Base-by-base conservation (phyloP, 2,113 vertebrate species). In the Carassius carassius region DNA sequence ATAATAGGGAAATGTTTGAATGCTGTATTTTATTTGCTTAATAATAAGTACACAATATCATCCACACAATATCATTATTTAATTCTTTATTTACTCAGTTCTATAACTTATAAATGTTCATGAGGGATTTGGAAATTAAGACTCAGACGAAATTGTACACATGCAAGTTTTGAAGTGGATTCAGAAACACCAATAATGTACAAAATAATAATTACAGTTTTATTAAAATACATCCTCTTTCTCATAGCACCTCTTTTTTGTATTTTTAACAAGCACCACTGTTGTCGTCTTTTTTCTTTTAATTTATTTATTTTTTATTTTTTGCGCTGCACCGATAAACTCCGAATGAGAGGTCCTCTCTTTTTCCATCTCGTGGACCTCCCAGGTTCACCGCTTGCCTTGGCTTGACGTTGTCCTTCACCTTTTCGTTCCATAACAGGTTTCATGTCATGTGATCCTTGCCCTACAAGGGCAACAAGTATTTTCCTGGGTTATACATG, bases 81-180 rank as follows among this genome's bases (percentile, higher is more conserved):
- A 89, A 87, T 87, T 86, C 85, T 92, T 84, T 88, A 91, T 89
- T 90, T 88, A 90, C 88, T 90, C 67, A 49, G 77, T 77, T 89
- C 75, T 92, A 93, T 91, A 92, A 93, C 87, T 94, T 93, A 91
- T 88, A 89, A 88, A 91, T 89, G 89, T 84, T 90, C 88, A 86
- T 87, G 86, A 85, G 86, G 85, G 86, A 89, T 84, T 54, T 87
- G 92, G 78, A 92, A 94, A 93, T 90, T 90, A 92, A 93, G 92
- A 96, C 94, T 93, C 92, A 90, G 93, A 92, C 96, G 93, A 92
- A 92, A 94, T 93, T 96, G 91, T 91, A 95, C 96, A 97, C 95
- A 96, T 97, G 97, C 97, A 98, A 97, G 97, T 98, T 98, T 98
- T 97, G 95, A 97, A 96, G 94, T 93, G 96, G 96, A 96, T 95